Percentiles rank a stretch among this genome's conserved stretches.
phyloP scores from a whole-genome alignment of 2,113 vertebrate species.

The Gracilinanus agilis region DNA sequence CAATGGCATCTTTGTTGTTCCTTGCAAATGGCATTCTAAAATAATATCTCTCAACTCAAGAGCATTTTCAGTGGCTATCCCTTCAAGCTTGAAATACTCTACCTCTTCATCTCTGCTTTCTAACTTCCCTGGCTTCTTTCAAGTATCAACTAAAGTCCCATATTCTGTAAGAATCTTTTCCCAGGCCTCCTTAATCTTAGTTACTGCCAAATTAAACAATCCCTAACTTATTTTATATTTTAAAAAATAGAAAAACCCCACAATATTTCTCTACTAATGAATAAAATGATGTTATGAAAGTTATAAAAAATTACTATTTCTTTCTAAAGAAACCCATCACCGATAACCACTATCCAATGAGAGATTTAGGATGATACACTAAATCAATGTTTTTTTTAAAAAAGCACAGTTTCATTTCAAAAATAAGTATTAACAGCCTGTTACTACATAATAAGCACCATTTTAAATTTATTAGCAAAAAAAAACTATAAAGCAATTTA shows the following conservation, averaged over 20 bases:
- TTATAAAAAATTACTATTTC: background rate
- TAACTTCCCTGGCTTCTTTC: too few species aligned
- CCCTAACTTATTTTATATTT: too few species aligned
- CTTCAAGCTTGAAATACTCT: background rate
- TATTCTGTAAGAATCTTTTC: too few species aligned
- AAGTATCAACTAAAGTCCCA: too few species aligned
- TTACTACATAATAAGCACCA: slow-evolving; percentile 39
- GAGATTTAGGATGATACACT: too few species aligned
- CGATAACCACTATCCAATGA: slow-evolving; percentile 9
- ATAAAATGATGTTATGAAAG: slow-evolving; percentile 28
- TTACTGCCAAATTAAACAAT: too few species aligned
- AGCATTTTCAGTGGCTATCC: background rate
- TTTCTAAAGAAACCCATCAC: slow-evolving; percentile 23
- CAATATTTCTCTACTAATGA: slow-evolving; percentile 24
- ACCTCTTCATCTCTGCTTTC: too few species aligned
- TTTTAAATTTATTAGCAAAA: slow-evolving; percentile 44
- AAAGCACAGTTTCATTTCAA: slow-evolving; percentile 36
- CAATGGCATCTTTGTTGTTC: too few species aligned
- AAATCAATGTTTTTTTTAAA: too few species aligned
- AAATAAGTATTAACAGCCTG: slow-evolving; percentile 17
- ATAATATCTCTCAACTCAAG: too few species aligned
- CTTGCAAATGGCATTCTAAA: too few species aligned
- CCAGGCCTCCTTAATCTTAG: too few species aligned
- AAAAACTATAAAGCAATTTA: background rate
- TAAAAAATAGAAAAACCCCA: background rate